A percentile compares a stretch with the other conserved stretches of the same genome.
phyloP scores from a whole-genome alignment of 53 echinoderm and acorn worm genomes.

The Pentamera pediparva region DNA sequence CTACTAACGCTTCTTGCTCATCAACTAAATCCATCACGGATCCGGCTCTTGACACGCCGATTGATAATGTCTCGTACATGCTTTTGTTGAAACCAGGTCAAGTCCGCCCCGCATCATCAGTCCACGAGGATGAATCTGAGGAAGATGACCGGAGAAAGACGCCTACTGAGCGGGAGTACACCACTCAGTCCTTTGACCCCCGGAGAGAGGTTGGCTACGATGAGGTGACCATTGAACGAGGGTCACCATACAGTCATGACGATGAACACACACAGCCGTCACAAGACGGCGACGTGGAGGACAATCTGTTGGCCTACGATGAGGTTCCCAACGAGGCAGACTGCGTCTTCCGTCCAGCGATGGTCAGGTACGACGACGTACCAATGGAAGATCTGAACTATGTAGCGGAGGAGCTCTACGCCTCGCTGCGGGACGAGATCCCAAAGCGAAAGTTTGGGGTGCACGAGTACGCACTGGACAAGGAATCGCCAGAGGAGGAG shows the following conservation, averaged over 20 bases:
- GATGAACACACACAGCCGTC: background rate
- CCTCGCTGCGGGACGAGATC: conserved; percentile 18
- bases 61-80: too few species aligned
- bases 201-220: background rate
- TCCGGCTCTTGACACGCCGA: too few species aligned
- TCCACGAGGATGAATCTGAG: too few species aligned
- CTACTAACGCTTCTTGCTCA: too few species aligned
- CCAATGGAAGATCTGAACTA: conserved; percentile 11
- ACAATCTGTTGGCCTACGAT: conserved; percentile 8
- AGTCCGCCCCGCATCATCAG: too few species aligned
- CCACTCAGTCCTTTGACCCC: conserved; percentile 16
- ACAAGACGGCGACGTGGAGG: background rate
- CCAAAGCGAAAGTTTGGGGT: conserved; percentile 33
- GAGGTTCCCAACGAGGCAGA: background rate
- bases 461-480: conserved; percentile 23
- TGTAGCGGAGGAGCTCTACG: conserved; percentile 13
- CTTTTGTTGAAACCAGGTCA: conserved; percentile 28
- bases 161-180: conserved; percentile 15
- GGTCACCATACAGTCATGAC: background rate
- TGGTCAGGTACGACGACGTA: conserved; percentile 12
- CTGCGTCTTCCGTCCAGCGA: background rate
- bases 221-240: background rate
- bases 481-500: background rate
- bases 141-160: too few species aligned
- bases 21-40: too few species aligned